A percentile compares a stretch with the other conserved stretches of the same genome.
phyloP scores from a whole-genome alignment of 2,113 vertebrate species.

The Epinephelus lanceolatus region DNA sequence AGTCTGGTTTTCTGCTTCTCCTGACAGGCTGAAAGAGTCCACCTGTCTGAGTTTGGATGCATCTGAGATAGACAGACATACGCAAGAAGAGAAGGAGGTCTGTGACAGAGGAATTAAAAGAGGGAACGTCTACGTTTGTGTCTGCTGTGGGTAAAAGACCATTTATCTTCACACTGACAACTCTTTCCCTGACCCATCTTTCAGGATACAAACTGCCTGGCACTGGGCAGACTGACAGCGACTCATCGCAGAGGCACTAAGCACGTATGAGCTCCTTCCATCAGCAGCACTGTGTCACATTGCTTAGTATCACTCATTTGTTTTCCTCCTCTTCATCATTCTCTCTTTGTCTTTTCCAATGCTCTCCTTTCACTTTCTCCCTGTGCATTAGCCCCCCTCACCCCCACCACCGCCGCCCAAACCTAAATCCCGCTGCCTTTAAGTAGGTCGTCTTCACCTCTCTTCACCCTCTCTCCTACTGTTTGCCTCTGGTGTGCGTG shows the following conservation, averaged over 20 bases:
- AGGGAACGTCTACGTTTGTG: slow-evolving; percentile 12
- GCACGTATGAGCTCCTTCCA: slow-evolving; percentile 53
- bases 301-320: slow-evolving; percentile 39
- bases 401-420: no score
- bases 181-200: slow-evolving; percentile 52
- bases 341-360: slow-evolving; percentile 24
- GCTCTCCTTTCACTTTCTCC: slow-evolving; percentile 2
- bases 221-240: slow-evolving; percentile 53
- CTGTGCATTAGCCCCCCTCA: neutral
- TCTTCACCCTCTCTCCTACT: slow-evolving; percentile 7
- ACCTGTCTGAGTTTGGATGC: neutral
- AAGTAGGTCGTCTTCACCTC: slow-evolving; percentile 29
- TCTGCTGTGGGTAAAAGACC: slow-evolving; percentile 7
- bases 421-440: slow-evolving; percentile 18
- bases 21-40: neutral
- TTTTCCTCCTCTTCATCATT: slow-evolving; percentile 27
- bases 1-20: slow-evolving; percentile 14
- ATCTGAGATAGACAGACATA: neutral
- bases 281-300: slow-evolving; percentile 49
- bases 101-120: slow-evolving; percentile 7
- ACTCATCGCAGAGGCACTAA: slow-evolving; percentile 50
- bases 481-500: slow-evolving; percentile 3
- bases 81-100: neutral
- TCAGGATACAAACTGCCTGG: slow-evolving; percentile 43
- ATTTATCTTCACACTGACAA: slow-evolving; percentile 27